phyloP scores from a whole-genome alignment of 2,888 invertebrate species.

The Chloroclysta siterata region DNA sequence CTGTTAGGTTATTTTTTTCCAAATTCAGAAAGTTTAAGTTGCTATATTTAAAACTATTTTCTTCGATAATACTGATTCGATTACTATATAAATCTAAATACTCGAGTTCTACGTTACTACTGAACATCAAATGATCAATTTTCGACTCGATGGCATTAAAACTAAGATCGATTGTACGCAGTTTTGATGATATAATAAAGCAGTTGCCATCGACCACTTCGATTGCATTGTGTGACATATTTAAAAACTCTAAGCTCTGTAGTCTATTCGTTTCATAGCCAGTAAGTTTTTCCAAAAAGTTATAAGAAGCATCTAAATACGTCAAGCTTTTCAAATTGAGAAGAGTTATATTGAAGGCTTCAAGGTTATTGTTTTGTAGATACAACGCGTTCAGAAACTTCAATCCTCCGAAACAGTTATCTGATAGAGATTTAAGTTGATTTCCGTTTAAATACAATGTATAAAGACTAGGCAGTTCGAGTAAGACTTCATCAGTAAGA shows the following conservation, averaged over 20 bases:
- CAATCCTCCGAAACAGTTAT: conserved; percentile 55
- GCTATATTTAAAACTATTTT: conserved; percentile 60
- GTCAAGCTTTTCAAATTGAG: conserved; percentile 57
- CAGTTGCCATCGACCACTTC: conserved; percentile 61
- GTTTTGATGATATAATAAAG: conserved; percentile 59
- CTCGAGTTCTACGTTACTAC: conserved; percentile 55
- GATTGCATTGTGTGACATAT: conserved; percentile 66
- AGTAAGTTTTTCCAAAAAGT: conserved; percentile 54
- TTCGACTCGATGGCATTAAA: conserved; percentile 59
- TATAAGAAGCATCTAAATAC: conserved; percentile 61
- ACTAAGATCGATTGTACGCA: conserved; percentile 62
- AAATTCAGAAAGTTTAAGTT: conserved; percentile 58
- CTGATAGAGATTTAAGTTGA: conserved; percentile 51
- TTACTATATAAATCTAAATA: conserved; percentile 65
- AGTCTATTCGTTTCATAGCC: conserved; percentile 64
- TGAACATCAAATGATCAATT: conserved; percentile 63
- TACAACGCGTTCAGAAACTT: conserved; percentile 53
- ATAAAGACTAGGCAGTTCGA: conserved; percentile 50
- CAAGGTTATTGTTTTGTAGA: conserved; percentile 60
- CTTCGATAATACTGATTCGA: conserved; percentile 56
- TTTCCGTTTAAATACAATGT: conserved; percentile 62
- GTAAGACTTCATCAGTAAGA: conserved; percentile 52
- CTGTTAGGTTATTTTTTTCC: conserved; percentile 60
- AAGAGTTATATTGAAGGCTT: conserved; percentile 59
- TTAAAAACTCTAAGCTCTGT: conserved; percentile 54